phyloP scores from a whole-genome alignment of 2,113 vertebrate species.

The Falcunculus frontatus region DNA sequence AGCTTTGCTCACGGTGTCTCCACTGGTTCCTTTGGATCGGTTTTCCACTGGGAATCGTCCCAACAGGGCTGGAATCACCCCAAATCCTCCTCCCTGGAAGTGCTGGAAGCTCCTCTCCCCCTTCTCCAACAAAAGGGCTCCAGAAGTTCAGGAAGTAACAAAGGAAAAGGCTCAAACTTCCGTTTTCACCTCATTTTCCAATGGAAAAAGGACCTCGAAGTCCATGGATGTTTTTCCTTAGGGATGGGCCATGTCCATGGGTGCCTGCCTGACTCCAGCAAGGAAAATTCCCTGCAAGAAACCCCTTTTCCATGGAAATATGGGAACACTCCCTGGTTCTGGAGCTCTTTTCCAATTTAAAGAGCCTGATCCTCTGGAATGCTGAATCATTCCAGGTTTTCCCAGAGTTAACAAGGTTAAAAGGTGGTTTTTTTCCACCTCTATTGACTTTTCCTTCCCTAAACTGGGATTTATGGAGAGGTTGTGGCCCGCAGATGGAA shows the following conservation, averaged over 20 bases:
- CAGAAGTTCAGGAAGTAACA: fast-evolving
- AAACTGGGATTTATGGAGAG: neutral
- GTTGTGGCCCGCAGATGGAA: neutral
- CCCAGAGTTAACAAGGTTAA: too few relatives aligned
- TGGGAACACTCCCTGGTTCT: fast-evolving
- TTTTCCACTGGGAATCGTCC: neutral
- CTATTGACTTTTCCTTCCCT: neutral
- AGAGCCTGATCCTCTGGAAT: neutral
- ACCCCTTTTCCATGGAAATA: neutral
- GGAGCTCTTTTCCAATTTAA: neutral
- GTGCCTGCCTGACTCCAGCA: neutral
- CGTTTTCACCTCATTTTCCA: neutral
- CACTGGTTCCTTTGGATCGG: neutral
- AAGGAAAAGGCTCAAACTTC: neutral
- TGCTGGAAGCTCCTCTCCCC: neutral
- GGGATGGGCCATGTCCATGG: neutral
- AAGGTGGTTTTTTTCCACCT: neutral
- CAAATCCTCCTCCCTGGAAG: neutral
- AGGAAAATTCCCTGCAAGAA: neutral
- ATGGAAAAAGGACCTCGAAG: neutral
- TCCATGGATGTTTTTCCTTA: neutral
- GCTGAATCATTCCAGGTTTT: neutral
- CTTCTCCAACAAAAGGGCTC: neutral
- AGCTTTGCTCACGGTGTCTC: neutral
- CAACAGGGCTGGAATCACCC: neutral